Evolutionary conservation across 1,140 invertebrate species (phyloP).

Genomic region (Camponotus floridanus): DNA sequence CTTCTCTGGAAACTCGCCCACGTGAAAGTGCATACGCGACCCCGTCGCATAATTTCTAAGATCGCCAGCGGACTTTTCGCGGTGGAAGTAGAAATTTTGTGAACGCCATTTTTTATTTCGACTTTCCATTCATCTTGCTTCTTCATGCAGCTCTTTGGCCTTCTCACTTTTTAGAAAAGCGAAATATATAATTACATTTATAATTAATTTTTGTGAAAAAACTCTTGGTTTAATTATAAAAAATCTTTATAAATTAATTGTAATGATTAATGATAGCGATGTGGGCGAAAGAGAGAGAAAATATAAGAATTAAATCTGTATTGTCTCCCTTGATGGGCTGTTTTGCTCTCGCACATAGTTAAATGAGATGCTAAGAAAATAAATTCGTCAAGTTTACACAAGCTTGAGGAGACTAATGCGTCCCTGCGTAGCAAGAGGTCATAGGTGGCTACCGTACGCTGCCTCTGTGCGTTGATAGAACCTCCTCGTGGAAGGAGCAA

Average conservation of each 20-base stretch:
- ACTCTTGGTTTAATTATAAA: neutral
- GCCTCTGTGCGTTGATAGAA: slow-evolving; percentile 65
- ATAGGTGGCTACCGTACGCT: slow-evolving; percentile 73
- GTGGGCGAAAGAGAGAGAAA: neutral
- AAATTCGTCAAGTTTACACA: slow-evolving; percentile 63
- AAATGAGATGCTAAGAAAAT: neutral
- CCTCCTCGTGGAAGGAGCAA: slow-evolving; percentile 46
- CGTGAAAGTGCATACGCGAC: slow-evolving; percentile 62
- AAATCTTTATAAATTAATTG: neutral
- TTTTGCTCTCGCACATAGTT: neutral
- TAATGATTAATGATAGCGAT: neutral
- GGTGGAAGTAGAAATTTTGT: slow-evolving; percentile 34
- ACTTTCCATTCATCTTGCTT: neutral
- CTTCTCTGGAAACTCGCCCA: slow-evolving; percentile 77
- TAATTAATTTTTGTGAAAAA: neutral
- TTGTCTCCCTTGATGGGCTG: neutral
- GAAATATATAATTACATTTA: slow-evolving; percentile 2
- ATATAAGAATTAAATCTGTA: neutral
- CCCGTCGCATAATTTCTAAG: slow-evolving; percentile 69
- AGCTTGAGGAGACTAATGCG: slow-evolving; percentile 62
- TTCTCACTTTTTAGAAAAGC: neutral
- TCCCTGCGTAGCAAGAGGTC: slow-evolving; percentile 72
- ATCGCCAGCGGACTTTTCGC: slow-evolving; percentile 64
- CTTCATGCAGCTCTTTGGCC: neutral
- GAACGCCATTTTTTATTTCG: neutral